phyloP scores from a whole-genome alignment of 2,113 vertebrate genomes.

The Australoheros scitulus region DNA sequence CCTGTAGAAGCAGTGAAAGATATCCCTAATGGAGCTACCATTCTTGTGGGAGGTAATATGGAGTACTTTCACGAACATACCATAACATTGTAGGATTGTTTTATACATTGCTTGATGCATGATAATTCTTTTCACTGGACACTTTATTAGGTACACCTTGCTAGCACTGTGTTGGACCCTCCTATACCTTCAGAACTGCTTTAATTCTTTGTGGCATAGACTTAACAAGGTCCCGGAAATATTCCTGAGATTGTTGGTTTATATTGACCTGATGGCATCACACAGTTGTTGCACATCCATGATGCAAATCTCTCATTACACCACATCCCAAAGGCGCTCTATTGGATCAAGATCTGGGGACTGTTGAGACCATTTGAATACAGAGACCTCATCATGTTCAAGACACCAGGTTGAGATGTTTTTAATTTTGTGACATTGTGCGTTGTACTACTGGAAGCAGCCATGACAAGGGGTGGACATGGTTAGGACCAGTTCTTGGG shows the following conservation, averaged over 20 bases:
- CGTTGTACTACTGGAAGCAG: not conserved
- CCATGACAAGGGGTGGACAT: not conserved
- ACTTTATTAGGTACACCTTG: not conserved
- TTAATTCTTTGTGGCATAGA: not conserved
- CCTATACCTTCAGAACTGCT: not conserved
- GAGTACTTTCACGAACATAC: not conserved
- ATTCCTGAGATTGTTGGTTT: no score
- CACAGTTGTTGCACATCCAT: not conserved
- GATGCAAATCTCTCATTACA: not conserved
- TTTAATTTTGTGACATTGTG: not conserved
- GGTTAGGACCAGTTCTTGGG: not conserved
- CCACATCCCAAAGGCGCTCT: not conserved
- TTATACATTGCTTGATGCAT: not conserved
- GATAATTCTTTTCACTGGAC: not conserved
- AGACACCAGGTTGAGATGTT: not conserved
- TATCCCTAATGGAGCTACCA: slow-evolving; percentile 87
- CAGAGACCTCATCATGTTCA: not conserved
- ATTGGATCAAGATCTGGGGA: not conserved
- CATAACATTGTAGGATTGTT: not conserved
- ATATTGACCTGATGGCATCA: no score
- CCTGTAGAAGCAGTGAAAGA: slow-evolving; percentile 92
- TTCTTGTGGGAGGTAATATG: slow-evolving; percentile 93
- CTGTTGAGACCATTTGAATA: not conserved
- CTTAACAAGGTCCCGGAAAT: not conserved
- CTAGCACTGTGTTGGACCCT: not conserved